Evolutionary conservation across 1,140 invertebrate species (phyloP), one percentile per base, ranked within the genome.

Genomic region (Pogonomyrmex barbatus): DNA sequence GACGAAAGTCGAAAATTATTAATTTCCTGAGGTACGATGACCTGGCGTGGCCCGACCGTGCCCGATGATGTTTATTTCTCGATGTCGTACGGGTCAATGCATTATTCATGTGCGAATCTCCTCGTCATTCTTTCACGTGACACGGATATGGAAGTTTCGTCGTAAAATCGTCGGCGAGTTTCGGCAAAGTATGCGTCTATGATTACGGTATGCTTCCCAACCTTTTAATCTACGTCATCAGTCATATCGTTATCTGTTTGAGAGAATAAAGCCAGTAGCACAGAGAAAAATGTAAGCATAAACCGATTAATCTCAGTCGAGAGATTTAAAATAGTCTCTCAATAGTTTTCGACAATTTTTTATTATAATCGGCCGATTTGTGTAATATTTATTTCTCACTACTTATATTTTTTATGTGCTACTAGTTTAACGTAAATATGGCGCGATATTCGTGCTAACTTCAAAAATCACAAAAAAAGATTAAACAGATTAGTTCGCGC

Each of bases 91-190:
- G 54, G 90, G 86, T 90, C 90, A 75, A 91, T 93, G 90, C 89
- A 92, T 92, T 92, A 93, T 92, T 92, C 92, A 92, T 93, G 89
- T 77, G 39, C 86, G 89, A 89, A 90, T 91, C 85, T 68, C 87
- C 87, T 88, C 89, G 89, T 88, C 87, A 86, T 91, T 91, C 87
- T 88, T 90, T 91, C 77, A 77, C 89, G 82, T 75, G 83, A 87
- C 87, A 87, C 85, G 84, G 89, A 91, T 78, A 62, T 71, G 14
- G 33, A 60, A 63, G 47, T 87, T 84, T 76, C 45, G 54, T 68
- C 81, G 77, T 90, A 84, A 85, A 90, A 47, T 82, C 54, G 79
- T 36, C 54, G 54, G n/a, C 42, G 45, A 75, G 68, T 83, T 75
- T 83, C 68, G 56, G 54, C 54, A 2, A 60, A 39, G 54, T 54